Percentiles rank a stretch among this genome's conserved stretches.
These are phyloP conservation scores for Invenusta paracnida DNA, from an alignment of 2,888 invertebrate genomes.

Conservation along the genomic window DNA sequence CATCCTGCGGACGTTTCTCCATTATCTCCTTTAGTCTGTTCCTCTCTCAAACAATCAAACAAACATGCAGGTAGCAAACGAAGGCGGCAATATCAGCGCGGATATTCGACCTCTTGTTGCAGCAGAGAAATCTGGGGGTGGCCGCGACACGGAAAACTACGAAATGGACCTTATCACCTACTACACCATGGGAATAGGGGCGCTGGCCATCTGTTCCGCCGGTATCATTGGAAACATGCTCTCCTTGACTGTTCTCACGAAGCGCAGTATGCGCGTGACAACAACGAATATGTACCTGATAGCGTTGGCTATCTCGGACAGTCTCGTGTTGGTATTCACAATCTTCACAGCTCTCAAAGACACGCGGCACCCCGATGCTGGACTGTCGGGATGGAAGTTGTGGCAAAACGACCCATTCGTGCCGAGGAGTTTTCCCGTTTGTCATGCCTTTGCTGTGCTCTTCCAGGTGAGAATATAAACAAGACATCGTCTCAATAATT, in stretches of 20 bases:
- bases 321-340: constrained; percentile 54
- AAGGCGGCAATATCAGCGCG: too few species aligned
- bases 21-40: too few species aligned
- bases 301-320: constrained; percentile 57
- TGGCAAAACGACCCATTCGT: constrained; percentile 48
- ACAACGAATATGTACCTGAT: constrained; percentile 59
- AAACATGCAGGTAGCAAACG: too few species aligned
- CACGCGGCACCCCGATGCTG: constrained; percentile 46
- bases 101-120: too few species aligned
- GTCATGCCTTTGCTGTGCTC: constrained; percentile 56
- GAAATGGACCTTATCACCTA: constrained; percentile 45
- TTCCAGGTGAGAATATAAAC: too few species aligned
- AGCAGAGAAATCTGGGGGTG: too few species aligned
- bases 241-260: constrained; percentile 55
- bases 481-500: too few species aligned
- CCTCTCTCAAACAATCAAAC: too few species aligned
- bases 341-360: constrained; percentile 54
- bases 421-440: constrained; percentile 51
- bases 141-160: background rate
- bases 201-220: constrained; percentile 53
- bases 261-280: constrained; percentile 52
- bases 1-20: too few species aligned
- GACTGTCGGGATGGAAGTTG: constrained; percentile 38
- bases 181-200: constrained; percentile 57
- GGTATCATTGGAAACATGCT: constrained; percentile 58